phyloP scores from a whole-genome alignment of 2,888 invertebrate species.

The Eupithecia pulchellata region DNA sequence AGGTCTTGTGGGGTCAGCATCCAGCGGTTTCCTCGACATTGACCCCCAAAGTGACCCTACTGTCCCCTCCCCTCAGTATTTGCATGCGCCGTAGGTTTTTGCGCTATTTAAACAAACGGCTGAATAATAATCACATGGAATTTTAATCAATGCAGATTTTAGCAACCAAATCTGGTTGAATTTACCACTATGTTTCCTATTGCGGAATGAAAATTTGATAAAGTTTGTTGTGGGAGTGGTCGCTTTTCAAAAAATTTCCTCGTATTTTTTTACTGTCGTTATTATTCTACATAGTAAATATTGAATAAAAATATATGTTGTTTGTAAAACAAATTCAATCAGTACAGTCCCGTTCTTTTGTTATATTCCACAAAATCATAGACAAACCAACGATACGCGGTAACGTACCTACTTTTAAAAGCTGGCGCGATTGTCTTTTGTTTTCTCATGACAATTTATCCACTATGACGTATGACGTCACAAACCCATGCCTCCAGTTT shows the following conservation, averaged over 20 bases:
- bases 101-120: conserved; percentile 25
- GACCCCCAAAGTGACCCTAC: background rate
- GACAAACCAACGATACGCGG: background rate
- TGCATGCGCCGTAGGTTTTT: conserved; percentile 22
- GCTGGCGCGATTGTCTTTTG: no score
- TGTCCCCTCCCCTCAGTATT: background rate
- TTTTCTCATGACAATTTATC: no score
- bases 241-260: background rate
- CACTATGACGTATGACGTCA: no score
- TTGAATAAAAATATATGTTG: background rate
- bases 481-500: no score
- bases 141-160: conserved; percentile 20
- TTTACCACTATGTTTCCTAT: conserved; percentile 10
- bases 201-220: background rate
- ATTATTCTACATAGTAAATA: background rate
- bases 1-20: no score
- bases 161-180: conserved; percentile 9
- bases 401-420: no score
- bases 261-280: background rate
- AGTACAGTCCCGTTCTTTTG: background rate
- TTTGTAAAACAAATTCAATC: background rate
- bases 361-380: background rate
- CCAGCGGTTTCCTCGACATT: background rate
- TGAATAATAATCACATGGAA: conserved; percentile 26
- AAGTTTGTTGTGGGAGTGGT: background rate